phyloP scores from a whole-genome alignment of 2,888 invertebrate genomes.

The Oeneis ivallda region DNA sequence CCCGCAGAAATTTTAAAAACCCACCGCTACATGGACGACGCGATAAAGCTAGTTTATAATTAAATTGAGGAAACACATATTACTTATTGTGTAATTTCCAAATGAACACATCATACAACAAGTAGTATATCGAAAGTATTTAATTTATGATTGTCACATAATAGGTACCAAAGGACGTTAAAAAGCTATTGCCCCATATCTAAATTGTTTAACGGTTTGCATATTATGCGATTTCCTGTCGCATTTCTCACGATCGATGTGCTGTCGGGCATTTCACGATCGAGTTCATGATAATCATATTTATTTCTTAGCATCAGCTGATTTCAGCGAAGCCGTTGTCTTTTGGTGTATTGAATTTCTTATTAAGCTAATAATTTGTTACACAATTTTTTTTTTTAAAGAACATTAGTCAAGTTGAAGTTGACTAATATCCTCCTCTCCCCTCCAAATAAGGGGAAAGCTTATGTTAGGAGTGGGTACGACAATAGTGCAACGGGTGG shows the following conservation, averaged over 20 bases:
- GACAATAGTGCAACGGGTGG: too few species aligned
- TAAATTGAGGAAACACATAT: background rate
- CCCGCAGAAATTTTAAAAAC: too few species aligned
- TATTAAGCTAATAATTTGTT: too few species aligned
- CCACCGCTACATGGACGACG: too few species aligned
- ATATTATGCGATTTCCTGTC: conserved; percentile 34
- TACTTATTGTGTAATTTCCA: background rate
- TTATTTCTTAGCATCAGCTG: conserved; percentile 13
- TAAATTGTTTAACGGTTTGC: conserved; percentile 36
- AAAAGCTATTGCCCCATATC: conserved; percentile 41
- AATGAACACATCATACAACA: too few species aligned
- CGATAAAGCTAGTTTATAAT: background rate
- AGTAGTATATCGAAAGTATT: background rate
- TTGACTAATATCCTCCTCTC: too few species aligned
- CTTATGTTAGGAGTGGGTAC: too few species aligned
- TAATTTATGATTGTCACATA: background rate
- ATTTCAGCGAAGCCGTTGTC: background rate
- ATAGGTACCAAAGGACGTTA: conserved; percentile 14
- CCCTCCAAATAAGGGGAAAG: too few species aligned
- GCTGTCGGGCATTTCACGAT: background rate
- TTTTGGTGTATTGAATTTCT: background rate
- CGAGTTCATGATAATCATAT: conserved; percentile 13
- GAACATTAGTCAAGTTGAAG: too few species aligned
- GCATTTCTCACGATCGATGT: conserved; percentile 31
- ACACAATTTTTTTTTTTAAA: too few species aligned